Conservation (phyloP, 2,888 invertebrate species). For the Tiliacea citrago region DNA sequence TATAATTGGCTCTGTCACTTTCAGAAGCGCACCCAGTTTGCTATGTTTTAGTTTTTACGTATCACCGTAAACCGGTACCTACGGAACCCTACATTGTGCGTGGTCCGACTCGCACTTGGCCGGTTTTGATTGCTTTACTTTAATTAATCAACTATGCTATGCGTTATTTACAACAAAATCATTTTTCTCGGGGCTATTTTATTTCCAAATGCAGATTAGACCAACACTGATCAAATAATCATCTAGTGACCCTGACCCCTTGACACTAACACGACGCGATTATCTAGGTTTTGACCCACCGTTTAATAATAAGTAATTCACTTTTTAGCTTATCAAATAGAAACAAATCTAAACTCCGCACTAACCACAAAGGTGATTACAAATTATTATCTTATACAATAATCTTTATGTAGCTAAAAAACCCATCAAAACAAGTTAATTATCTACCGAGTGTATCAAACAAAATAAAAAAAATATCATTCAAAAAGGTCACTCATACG, state of each 20-base stretch:
- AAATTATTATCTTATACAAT: background rate
- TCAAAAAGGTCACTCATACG: slow-evolving; percentile 23
- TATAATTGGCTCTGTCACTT: too few relatives aligned
- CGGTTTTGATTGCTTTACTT: too few relatives aligned
- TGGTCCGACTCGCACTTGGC: too few relatives aligned
- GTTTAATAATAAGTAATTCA: too few relatives aligned
- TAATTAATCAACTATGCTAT: too few relatives aligned
- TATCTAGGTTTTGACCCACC: slow-evolving; percentile 1
- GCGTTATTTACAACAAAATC: background rate
- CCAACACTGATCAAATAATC: background rate
- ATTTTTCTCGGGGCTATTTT: background rate
- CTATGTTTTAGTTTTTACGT: too few relatives aligned
- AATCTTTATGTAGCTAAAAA: slow-evolving; percentile 8
- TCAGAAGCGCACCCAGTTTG: too few relatives aligned
- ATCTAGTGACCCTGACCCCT: slow-evolving; percentile 26
- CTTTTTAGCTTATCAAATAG: background rate
- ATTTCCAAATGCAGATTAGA: background rate
- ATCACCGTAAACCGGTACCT: too few relatives aligned
- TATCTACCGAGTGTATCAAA: background rate
- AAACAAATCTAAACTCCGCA: background rate
- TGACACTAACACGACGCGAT: background rate
- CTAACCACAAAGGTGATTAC: background rate
- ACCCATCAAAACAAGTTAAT: slow-evolving; percentile 27
- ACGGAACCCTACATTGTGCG: too few relatives aligned
- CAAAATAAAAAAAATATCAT: background rate